These are phyloP conservation scores for Scelioninae gen. 1 DNA, from an alignment of 2,888 invertebrate species.

Conservation along the genomic window DNA sequence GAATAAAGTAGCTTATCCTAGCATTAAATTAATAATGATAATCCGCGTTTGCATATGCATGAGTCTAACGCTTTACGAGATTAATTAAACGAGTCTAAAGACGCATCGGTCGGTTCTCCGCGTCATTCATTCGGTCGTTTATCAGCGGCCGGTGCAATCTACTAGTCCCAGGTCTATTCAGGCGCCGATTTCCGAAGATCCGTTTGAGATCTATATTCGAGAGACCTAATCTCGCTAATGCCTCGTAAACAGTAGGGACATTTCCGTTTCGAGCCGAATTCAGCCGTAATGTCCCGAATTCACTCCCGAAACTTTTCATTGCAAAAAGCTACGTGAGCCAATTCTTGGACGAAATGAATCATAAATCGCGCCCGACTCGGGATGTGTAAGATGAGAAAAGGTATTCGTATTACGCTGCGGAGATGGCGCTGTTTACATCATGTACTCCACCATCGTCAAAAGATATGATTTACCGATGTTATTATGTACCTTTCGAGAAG, in stretches of 20 bases:
- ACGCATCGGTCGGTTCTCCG: slow-evolving; percentile 49
- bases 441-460: slow-evolving; percentile 33
- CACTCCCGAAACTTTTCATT: slow-evolving; percentile 65
- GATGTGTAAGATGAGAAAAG: slow-evolving; percentile 58
- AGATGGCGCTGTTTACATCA: slow-evolving; percentile 59
- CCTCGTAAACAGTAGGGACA: slow-evolving; percentile 76
- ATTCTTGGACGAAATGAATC: slow-evolving; percentile 65
- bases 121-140: slow-evolving; percentile 68
- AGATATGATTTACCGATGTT: slow-evolving; percentile 56
- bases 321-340: slow-evolving; percentile 65
- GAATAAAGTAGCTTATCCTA: slow-evolving; percentile 53
- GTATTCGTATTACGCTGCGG: slow-evolving; percentile 49
- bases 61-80: slow-evolving; percentile 49
- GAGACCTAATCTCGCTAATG: slow-evolving; percentile 77
- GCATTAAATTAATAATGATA: slow-evolving; percentile 58
- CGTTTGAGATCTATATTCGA: slow-evolving; percentile 71
- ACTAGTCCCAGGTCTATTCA: slow-evolving; percentile 65
- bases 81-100: slow-evolving; percentile 69
- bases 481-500: slow-evolving; percentile 41
- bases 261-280: slow-evolving; percentile 51
- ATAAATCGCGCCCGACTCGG: slow-evolving; percentile 42
- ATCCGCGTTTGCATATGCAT: slow-evolving; percentile 61
- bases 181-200: slow-evolving; percentile 71
- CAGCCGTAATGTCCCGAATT: slow-evolving; percentile 55
- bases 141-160: slow-evolving; percentile 60